Conservation (phyloP, 2,888 invertebrate species). For the Arge pagana region DNA sequence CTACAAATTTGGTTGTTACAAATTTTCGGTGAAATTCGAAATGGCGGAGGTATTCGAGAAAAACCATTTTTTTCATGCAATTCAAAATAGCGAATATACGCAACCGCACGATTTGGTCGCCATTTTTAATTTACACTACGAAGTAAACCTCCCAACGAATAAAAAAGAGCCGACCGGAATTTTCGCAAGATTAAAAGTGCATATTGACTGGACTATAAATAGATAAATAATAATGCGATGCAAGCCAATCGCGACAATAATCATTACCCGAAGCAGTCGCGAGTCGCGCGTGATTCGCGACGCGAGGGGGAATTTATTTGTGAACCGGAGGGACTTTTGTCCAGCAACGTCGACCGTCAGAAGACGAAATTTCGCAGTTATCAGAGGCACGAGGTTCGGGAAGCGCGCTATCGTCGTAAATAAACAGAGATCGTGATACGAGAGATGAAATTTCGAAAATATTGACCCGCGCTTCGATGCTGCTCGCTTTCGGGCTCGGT, state of each 20-base stretch:
- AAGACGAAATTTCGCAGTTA: conserved; percentile 3
- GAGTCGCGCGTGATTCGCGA: conserved; percentile 5
- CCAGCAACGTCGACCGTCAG: neutral
- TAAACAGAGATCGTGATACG: neutral
- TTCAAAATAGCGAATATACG: too few relatives aligned
- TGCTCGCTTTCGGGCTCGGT: neutral
- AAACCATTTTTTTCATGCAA: too few relatives aligned
- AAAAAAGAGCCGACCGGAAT: too few relatives aligned
- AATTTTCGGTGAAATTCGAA: too few relatives aligned
- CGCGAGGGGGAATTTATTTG: conserved; percentile 8
- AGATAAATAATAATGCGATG: too few relatives aligned
- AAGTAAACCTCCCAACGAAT: too few relatives aligned
- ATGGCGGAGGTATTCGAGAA: too few relatives aligned
- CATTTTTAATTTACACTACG: too few relatives aligned
- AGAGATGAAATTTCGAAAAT: neutral
- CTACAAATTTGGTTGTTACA: too few relatives aligned
- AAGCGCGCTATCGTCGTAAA: neutral
- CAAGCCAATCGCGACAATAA: conserved; percentile 29
- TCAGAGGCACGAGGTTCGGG: neutral
- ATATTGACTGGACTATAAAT: too few relatives aligned
- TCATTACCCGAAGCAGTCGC: conserved; percentile 14
- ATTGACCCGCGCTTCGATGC: neutral
- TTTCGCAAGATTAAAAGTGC: too few relatives aligned
- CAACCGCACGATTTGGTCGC: too few relatives aligned
- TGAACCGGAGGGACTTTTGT: conserved; percentile 7